A percentile compares a stretch with the other conserved stretches of the same genome.
Conservation (phyloP, 2,113 vertebrate species). For the Nyctibius bracteatus region DNA sequence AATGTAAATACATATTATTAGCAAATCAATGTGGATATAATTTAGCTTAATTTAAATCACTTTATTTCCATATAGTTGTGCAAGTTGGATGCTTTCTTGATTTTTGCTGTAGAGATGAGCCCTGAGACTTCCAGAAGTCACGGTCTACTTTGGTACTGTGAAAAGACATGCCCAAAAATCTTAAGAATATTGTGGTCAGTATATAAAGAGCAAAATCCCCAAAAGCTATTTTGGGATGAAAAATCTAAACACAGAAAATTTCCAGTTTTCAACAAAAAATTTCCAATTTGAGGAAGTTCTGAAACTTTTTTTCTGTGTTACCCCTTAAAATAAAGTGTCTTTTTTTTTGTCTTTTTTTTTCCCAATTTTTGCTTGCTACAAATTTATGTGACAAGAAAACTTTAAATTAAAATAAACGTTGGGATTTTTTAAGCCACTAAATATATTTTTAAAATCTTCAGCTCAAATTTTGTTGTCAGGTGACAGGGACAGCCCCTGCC, state of each 20-base stretch:
- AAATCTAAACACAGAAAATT: not conserved
- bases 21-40: not conserved
- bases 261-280: rapidly evolving
- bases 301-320: not conserved
- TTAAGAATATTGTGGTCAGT: not conserved
- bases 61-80: not conserved
- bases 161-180: not conserved
- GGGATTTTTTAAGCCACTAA: not conserved
- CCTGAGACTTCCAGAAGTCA: not conserved
- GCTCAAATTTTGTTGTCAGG: not conserved
- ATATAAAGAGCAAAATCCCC: not conserved
- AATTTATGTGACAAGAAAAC: not conserved
- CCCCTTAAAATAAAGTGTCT: not conserved
- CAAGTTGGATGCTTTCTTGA: not conserved
- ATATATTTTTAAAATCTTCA: not conserved
- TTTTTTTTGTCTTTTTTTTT: not conserved
- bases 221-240: not conserved
- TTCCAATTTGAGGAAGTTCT: not conserved
- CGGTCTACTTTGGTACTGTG: not conserved
- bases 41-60: not conserved
- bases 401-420: not conserved
- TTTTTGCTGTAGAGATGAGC: not conserved
- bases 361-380: not conserved
- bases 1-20: slow-evolving; percentile 9
- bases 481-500: not conserved